Evolutionary conservation across 2,797 vertebrate species (phyloP).

Genomic region (Sciaenops ocellatus): DNA sequence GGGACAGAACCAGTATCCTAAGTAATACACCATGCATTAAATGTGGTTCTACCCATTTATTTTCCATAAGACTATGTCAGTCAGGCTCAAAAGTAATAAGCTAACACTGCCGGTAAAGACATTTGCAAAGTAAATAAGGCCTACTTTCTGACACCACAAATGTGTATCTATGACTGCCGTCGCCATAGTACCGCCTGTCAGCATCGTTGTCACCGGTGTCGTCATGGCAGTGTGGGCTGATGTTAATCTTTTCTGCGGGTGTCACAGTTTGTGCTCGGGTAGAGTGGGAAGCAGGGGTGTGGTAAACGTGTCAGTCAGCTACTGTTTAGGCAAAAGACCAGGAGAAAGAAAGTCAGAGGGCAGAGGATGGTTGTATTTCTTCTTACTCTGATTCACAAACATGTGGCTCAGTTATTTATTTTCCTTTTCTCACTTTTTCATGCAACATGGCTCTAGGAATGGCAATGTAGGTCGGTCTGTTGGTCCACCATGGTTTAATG

Average conservation of each 20-base stretch:
- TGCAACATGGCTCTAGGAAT: not conserved
- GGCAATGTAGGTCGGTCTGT: too few species aligned
- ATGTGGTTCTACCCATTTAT: conserved; percentile 67
- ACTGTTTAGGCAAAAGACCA: conserved; percentile 35
- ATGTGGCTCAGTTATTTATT: not conserved
- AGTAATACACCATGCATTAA: conserved; percentile 62
- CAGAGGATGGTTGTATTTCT: not conserved
- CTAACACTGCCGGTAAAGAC: conserved; percentile 59
- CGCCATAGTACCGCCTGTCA: conserved; percentile 57
- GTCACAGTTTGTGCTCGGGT: conserved; percentile 53
- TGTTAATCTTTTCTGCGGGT: conserved; percentile 63
- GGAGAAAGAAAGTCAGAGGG: not conserved
- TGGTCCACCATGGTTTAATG: not conserved
- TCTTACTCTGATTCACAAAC: not conserved
- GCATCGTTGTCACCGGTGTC: conserved; percentile 61
- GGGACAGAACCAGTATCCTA: conserved; percentile 53
- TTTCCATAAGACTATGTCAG: conserved; percentile 63
- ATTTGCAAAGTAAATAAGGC: conserved; percentile 75
- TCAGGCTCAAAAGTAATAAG: conserved; percentile 67
- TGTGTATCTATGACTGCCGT: conserved; percentile 49
- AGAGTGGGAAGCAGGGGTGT: conserved; percentile 47
- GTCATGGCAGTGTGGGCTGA: conserved; percentile 59
- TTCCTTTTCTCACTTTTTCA: not conserved
- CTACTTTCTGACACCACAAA: conserved; percentile 58
- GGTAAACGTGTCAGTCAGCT: conserved; percentile 43